phyloP scores from a whole-genome alignment of 2,888 invertebrate genomes.

The Hydriomena furcata region DNA sequence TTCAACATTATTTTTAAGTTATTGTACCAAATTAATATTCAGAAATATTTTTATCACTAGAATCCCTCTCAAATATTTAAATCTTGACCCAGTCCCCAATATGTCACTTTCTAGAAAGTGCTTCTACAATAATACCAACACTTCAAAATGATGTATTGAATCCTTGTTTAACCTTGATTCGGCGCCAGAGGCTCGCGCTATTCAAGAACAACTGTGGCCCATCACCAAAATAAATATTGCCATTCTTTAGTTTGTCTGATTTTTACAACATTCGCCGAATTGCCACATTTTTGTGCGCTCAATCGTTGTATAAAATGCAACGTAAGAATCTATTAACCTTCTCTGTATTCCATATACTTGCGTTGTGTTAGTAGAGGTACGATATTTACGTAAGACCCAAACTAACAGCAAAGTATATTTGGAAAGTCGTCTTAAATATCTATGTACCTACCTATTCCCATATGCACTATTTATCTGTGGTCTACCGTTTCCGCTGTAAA shows the following conservation, averaged over 20 bases:
- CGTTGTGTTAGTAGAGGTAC: neutral
- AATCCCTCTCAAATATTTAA: constrained; percentile 5
- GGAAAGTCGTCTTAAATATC: too few species aligned
- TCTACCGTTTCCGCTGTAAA: constrained; percentile 19
- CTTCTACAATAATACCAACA: constrained; percentile 1
- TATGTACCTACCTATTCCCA: too few species aligned
- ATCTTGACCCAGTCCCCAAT: constrained; percentile 14
- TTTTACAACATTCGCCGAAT: constrained; percentile 39
- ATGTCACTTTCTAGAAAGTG: constrained; percentile 6
- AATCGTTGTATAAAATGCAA: constrained; percentile 27
- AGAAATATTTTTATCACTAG: too few species aligned
- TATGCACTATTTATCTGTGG: neutral
- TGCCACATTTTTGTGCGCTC: constrained; percentile 37
- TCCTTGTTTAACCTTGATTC: constrained; percentile 24
- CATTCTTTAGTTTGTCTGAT: constrained; percentile 35
- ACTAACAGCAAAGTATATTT: neutral
- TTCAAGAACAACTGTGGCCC: constrained; percentile 18
- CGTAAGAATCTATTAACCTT: constrained; percentile 30
- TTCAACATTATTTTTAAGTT: too few species aligned
- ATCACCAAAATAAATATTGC: constrained; percentile 29
- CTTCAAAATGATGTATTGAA: neutral
- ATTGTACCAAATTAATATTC: too few species aligned
- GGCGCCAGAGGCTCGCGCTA: constrained; percentile 12
- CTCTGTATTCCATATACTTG: constrained; percentile 26
- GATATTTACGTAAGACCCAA: constrained; percentile 35